These are phyloP conservation scores for Zhengitettix transpicula DNA, from an alignment of 2,888 invertebrate genomes.

Conservation along the genomic window DNA sequence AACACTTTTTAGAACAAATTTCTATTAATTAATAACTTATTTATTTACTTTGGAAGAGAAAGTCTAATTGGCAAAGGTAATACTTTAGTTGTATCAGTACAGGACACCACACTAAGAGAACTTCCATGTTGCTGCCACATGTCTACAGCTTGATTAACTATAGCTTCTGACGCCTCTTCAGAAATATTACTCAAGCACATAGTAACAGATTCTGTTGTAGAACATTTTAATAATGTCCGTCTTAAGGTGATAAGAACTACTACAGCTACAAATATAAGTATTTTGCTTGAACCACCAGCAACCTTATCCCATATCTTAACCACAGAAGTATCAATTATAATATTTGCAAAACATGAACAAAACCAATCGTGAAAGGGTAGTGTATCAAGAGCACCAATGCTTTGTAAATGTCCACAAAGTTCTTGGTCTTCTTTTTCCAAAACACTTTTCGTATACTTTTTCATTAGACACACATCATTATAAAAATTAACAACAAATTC, in stretches of 20 bases:
- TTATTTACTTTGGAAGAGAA: too few species aligned
- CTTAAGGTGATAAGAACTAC: slow-evolving; percentile 54
- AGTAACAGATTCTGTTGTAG: slow-evolving; percentile 38
- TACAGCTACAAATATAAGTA: slow-evolving; percentile 61
- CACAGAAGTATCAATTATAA: slow-evolving; percentile 60
- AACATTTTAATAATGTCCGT: slow-evolving; percentile 45
- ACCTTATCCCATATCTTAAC: slow-evolving; percentile 80
- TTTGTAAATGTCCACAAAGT: slow-evolving; percentile 50
- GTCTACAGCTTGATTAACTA: slow-evolving; percentile 73
- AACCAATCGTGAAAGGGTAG: slow-evolving; percentile 66
- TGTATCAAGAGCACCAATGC: slow-evolving; percentile 41
- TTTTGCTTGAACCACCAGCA: slow-evolving; percentile 68
- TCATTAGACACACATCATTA: slow-evolving; percentile 44
- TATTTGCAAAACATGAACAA: slow-evolving; percentile 63
- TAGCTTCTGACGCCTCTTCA: slow-evolving; percentile 63
- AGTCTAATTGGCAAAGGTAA: too few species aligned
- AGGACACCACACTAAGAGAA: slow-evolving; percentile 9
- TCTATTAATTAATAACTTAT: too few species aligned
- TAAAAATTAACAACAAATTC: slow-evolving; percentile 48
- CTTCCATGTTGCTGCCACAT: slow-evolving; percentile 70
- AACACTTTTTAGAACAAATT: too few species aligned
- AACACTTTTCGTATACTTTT: slow-evolving; percentile 45
- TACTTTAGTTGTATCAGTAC: too few species aligned
- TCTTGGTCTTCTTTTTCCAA: slow-evolving; percentile 63
- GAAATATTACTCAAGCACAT: slow-evolving; percentile 38